A percentile compares a stretch with the other conserved stretches of the same genome.
phyloP scores from a whole-genome alignment of 2,113 vertebrate species.

The Ictalurus furcatus region DNA sequence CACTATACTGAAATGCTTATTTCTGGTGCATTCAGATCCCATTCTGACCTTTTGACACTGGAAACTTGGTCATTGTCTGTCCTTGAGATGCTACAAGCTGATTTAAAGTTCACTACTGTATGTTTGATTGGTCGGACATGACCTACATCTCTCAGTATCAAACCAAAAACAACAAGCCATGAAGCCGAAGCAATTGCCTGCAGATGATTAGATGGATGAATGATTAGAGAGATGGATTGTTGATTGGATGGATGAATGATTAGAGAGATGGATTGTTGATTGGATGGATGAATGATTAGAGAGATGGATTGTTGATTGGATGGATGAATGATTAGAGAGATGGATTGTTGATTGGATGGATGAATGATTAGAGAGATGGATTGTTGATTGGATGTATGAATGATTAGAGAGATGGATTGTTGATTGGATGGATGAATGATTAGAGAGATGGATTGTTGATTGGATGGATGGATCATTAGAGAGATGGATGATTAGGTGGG shows the following conservation, averaged over 20 bases:
- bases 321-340: too few relatives aligned
- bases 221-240: not conserved
- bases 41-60: not conserved
- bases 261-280: not conserved
- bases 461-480: too few relatives aligned
- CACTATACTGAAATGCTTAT: not conserved
- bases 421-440: too few relatives aligned
- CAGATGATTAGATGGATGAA: not conserved
- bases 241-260: not conserved
- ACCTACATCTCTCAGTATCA: not conserved
- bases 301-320: too few relatives aligned
- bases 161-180: not conserved
- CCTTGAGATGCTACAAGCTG: not conserved
- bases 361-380: too few relatives aligned
- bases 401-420: too few relatives aligned
- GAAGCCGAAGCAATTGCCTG: not conserved
- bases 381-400: too few relatives aligned
- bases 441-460: too few relatives aligned
- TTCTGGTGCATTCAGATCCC: not conserved
- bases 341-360: too few relatives aligned
- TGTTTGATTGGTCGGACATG: not conserved
- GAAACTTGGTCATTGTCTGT: not conserved
- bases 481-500: too few relatives aligned
- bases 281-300: not conserved
- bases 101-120: not conserved